A percentile compares a stretch with the other conserved stretches of the same genome.
Evolutionary conservation across 2,797 vertebrate species (phyloP).

Genomic region (Passerculus sandwichensis): DNA sequence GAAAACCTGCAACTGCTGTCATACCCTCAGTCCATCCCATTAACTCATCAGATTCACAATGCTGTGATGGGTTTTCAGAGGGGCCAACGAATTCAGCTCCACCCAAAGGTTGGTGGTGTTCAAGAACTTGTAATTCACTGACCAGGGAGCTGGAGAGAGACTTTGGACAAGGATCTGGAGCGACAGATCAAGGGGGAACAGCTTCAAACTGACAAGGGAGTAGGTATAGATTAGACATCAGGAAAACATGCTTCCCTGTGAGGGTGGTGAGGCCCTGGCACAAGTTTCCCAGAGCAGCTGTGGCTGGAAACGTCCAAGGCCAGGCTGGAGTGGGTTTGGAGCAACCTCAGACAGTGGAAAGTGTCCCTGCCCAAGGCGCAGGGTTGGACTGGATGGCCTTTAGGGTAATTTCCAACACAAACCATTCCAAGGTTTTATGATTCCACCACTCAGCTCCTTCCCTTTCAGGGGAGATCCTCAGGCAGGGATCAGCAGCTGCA

Average conservation of each 20-base stretch:
- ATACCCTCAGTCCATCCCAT: neutral
- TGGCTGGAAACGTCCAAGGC: neutral
- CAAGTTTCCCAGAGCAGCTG: neutral
- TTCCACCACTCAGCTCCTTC: neutral
- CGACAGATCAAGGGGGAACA: neutral
- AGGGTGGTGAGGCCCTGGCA: neutral
- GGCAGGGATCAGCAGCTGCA: fast-evolving
- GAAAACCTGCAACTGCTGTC: neutral
- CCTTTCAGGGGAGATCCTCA: neutral
- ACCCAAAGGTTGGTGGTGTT: neutral
- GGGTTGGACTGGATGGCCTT: neutral
- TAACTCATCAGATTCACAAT: neutral
- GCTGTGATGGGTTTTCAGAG: fast-evolving
- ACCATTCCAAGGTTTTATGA: neutral
- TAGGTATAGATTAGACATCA: fast-evolving
- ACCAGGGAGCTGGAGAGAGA: neutral
- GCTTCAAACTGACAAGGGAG: neutral
- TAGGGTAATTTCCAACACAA: neutral
- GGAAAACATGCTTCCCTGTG: neutral
- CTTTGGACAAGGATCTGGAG: neutral
- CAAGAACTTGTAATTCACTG: neutral
- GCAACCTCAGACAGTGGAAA: neutral
- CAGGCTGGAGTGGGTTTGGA: fast-evolving
- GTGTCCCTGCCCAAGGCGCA: neutral
- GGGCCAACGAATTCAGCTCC: neutral